Base-by-base conservation (phyloP, 2,888 invertebrate species). In the Temnothorax rugatulus region DNA sequence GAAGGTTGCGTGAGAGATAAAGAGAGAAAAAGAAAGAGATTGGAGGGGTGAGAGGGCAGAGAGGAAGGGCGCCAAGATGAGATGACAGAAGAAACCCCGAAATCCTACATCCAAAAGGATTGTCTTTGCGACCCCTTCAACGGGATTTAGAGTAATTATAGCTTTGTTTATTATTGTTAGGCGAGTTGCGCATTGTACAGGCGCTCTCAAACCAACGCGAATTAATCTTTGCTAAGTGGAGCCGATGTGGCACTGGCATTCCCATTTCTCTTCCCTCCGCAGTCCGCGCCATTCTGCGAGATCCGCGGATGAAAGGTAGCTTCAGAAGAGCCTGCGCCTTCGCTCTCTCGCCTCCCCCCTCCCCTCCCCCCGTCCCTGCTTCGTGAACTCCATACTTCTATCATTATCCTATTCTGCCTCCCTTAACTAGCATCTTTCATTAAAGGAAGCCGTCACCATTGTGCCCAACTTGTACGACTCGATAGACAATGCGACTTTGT, bases 201-300 rank as follows among this genome's bases (percentile, higher is more conserved):
- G 68, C 83, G 77, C 74, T 64, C 77, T 82, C 84, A 76, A 87
- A 92, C 92, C 93, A 93, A 92, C 91, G 91, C 89, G 92, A 93
- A 94, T 94, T 93, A 94, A 93, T 94, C 93, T 92, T 88, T 85
- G 88, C 89, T 89, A 90, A 91, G 89, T 89, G 88, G 90, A 88
- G 84, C 88, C 87, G 87, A 86, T 88, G 66, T 68, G 89, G 86
- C 89, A 89, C 87, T 90, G 90, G 90, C 82, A 84, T 82, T 69
- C 71, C 47, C 76, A 38, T 71, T 44, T 73, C 57, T 68, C 79
- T 64, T 61, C 59, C 29, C 25, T 54, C 76, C 29, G n/a, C n/a
- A n/a, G n/a, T n/a, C n/a, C n/a, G 47, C 81, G 82, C 86, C 86
- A 89, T 90, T 89, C 87, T 83, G 50, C 41, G 68, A 76, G 86